A percentile compares a stretch with the other conserved stretches of the same genome.
Evolutionary conservation across 2,888 invertebrate genomes (phyloP).

Genomic region (Eristalis arbustorum): DNA sequence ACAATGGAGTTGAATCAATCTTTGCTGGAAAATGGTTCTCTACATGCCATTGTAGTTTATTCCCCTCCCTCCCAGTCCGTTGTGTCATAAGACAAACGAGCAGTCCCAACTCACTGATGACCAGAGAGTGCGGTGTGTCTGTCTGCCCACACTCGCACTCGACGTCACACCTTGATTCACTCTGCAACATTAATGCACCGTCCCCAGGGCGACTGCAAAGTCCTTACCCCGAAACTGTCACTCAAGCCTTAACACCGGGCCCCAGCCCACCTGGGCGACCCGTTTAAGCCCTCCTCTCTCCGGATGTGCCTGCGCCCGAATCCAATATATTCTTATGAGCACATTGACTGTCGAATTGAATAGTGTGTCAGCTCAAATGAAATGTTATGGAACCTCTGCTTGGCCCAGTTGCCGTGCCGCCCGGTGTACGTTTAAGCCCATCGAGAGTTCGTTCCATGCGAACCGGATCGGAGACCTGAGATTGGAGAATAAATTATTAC

Average conservation of each 20-base stretch:
- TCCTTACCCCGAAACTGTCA: not conserved
- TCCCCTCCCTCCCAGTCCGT: not conserved
- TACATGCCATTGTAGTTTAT: not conserved
- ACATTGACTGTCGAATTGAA: slow-evolving; percentile 2
- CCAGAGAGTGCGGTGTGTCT: not conserved
- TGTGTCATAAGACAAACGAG: not conserved
- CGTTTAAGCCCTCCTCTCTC: not conserved
- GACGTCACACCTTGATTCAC: not conserved
- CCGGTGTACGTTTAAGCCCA: not conserved
- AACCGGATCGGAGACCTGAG: not conserved
- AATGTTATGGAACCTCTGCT: not conserved
- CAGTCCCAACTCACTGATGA: not conserved
- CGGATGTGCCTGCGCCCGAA: not conserved
- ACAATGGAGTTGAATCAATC: not conserved
- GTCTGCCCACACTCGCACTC: not conserved
- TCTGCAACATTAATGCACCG: not conserved
- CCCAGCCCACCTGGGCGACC: not conserved
- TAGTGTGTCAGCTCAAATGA: slow-evolving; percentile 2
- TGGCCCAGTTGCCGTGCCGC: not conserved
- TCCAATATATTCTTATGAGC: not conserved
- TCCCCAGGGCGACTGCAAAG: not conserved
- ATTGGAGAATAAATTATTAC: not conserved
- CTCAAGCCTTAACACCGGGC: not conserved
- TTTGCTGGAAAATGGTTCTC: not conserved
- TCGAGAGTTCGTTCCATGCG: not conserved